These are phyloP conservation scores for Sander vitreus DNA, from an alignment of 2,113 vertebrate species.

Conservation along the genomic window DNA sequence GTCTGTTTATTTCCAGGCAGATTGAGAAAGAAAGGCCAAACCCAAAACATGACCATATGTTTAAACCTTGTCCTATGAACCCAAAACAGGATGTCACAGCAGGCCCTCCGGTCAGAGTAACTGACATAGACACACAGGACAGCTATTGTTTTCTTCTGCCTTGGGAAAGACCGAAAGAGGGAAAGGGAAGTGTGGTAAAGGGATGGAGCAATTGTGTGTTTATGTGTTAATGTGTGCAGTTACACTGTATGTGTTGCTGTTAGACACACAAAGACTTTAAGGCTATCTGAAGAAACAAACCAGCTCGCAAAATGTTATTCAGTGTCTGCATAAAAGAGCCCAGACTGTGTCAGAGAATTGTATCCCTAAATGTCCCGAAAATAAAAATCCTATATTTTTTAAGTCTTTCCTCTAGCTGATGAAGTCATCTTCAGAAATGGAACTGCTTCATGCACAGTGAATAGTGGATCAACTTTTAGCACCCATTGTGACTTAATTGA, in stretches of 20 bases:
- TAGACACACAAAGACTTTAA: not conserved
- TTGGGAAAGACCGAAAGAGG: constrained; percentile 44
- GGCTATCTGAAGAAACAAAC: constrained; percentile 6
- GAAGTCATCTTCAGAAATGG: constrained; percentile 14
- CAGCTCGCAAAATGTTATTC: not conserved
- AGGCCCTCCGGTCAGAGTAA: constrained; percentile 67
- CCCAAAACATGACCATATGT: constrained; percentile 78
- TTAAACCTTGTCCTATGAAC: constrained; percentile 75
- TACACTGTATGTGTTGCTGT: constrained; percentile 16
- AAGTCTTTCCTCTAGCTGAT: not conserved
- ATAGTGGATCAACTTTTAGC: constrained; percentile 2
- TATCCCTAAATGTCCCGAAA: constrained; percentile 21
- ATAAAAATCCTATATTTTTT: constrained; percentile 6
- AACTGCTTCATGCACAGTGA: constrained; percentile 15
- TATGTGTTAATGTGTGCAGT: not conserved
- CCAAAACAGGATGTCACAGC: constrained; percentile 84
- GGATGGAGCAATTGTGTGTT: constrained; percentile 29
- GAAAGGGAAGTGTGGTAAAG: constrained; percentile 35
- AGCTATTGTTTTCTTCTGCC: constrained; percentile 68
- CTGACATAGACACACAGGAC: constrained; percentile 69
- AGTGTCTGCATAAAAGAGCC: constrained; percentile 12
- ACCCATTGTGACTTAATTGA: not conserved
- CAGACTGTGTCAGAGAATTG: not conserved
- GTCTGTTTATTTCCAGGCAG: constrained; percentile 67
- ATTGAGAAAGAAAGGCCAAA: constrained; percentile 49